Evolutionary conservation across 2,888 invertebrate genomes (phyloP).

Genomic region (Hirtodrosophila duncani): DNA sequence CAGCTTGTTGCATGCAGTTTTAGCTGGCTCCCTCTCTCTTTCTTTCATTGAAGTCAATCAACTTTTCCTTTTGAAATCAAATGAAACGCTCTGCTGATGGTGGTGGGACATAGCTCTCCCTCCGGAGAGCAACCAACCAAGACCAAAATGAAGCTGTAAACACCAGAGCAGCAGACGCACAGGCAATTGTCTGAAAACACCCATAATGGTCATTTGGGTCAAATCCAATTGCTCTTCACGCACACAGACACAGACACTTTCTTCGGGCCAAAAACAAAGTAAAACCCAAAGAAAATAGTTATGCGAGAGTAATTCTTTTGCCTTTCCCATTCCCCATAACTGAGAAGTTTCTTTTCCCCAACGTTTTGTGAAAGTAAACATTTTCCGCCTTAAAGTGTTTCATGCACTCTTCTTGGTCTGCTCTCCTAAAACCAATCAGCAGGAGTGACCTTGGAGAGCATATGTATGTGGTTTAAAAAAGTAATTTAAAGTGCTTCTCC

Average conservation of each 20-base stretch:
- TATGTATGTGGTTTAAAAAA: too few species aligned
- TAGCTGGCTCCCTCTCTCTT: conserved; percentile 8
- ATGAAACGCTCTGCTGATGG: conserved; percentile 28
- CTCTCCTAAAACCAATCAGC: conserved; percentile 1
- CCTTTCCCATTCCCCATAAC: conserved; percentile 41
- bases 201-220: conserved; percentile 66
- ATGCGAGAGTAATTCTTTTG: conserved; percentile 35
- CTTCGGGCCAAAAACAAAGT: conserved; percentile 42
- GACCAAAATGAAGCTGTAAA: too few species aligned
- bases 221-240: conserved; percentile 58
- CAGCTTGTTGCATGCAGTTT: conserved; percentile 41
- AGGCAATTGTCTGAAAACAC: conserved; percentile 26
- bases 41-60: conserved; percentile 58
- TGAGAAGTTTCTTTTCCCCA: conserved; percentile 39
- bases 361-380: conserved; percentile 56
- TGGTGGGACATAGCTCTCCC: too few species aligned
- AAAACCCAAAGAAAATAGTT: conserved; percentile 22
- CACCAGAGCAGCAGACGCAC: not conserved
- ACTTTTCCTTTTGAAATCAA: conserved; percentile 68
- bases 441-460: too few species aligned
- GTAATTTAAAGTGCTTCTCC: conserved; percentile 11
- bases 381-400: conserved; percentile 22
- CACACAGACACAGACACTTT: conserved; percentile 37
- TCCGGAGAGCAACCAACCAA: too few species aligned
- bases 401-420: conserved; percentile 22